Evolutionary conservation across 2,113 vertebrate genomes (phyloP).

Genomic region (Chionis minor): DNA sequence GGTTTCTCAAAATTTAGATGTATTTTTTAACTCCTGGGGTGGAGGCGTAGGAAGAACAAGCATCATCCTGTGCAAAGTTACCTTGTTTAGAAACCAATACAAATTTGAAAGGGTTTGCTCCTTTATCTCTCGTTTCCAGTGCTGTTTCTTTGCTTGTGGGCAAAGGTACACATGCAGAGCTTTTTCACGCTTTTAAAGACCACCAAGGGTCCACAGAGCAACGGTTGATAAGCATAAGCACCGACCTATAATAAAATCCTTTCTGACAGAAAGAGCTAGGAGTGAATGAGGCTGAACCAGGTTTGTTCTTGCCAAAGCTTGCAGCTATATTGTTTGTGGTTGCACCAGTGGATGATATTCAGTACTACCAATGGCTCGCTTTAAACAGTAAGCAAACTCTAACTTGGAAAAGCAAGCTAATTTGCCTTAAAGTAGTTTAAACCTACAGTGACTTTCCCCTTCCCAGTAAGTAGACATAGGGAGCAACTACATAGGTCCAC

Average conservation of each 20-base stretch:
- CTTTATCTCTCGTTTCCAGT: background rate
- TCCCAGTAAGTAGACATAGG: background rate
- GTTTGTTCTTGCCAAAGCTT: background rate
- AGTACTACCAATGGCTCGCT: fast-evolving
- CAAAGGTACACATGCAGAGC: background rate
- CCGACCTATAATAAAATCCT: background rate
- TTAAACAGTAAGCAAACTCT: background rate
- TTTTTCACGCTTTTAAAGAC: background rate
- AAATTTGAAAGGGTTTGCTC: background rate
- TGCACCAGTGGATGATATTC: background rate
- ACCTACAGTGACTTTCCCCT: background rate
- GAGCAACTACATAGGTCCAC: background rate
- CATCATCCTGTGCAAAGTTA: background rate
- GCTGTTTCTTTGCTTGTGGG: background rate
- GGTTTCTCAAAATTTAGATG: background rate
- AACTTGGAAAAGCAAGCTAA: background rate
- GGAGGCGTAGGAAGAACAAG: background rate
- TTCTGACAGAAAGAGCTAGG: background rate
- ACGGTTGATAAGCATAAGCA: background rate
- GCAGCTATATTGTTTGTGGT: background rate
- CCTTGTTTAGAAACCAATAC: background rate
- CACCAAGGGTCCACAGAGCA: background rate
- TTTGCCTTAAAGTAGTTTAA: background rate
- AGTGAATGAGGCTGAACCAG: background rate
- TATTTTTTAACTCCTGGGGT: background rate